These are phyloP conservation scores for Gymnogyps californianus DNA, from an alignment of 2,113 vertebrate species.

Conservation along the genomic window DNA sequence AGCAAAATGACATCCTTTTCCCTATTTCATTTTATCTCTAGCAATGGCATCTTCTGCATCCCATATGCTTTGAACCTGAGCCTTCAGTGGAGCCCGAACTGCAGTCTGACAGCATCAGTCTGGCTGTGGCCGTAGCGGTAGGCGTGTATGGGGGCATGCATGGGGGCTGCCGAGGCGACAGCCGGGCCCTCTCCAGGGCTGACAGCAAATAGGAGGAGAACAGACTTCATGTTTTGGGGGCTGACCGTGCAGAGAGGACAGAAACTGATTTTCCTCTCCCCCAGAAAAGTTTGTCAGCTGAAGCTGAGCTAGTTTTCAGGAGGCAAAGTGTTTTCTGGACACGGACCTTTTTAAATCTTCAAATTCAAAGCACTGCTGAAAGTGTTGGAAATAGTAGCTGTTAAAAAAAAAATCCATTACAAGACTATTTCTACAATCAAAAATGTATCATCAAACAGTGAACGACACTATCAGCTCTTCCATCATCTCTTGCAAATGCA, in stretches of 20 bases:
- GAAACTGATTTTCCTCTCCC: background rate
- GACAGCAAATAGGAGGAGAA: background rate
- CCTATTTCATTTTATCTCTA: background rate
- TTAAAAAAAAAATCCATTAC: background rate
- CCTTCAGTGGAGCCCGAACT: background rate
- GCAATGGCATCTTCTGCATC: background rate
- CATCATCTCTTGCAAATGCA: background rate
- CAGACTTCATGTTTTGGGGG: background rate
- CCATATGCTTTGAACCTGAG: background rate
- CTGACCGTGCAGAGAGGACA: background rate
- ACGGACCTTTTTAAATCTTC: background rate
- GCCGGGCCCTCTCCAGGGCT: background rate
- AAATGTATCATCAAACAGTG: no score
- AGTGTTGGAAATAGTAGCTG: background rate
- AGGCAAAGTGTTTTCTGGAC: background rate
- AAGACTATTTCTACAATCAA: background rate
- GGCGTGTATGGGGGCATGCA: rapidly evolving
- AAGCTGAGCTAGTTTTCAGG: background rate
- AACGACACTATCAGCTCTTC: background rate
- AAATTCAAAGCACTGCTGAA: background rate
- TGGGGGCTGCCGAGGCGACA: background rate
- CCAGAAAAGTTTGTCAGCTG: background rate
- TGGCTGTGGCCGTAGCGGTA: background rate
- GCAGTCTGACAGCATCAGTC: background rate
- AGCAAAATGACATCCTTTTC: background rate